Evolutionary conservation across 2,888 invertebrate genomes (phyloP).

Genomic region (Drosophila eohydei): DNA sequence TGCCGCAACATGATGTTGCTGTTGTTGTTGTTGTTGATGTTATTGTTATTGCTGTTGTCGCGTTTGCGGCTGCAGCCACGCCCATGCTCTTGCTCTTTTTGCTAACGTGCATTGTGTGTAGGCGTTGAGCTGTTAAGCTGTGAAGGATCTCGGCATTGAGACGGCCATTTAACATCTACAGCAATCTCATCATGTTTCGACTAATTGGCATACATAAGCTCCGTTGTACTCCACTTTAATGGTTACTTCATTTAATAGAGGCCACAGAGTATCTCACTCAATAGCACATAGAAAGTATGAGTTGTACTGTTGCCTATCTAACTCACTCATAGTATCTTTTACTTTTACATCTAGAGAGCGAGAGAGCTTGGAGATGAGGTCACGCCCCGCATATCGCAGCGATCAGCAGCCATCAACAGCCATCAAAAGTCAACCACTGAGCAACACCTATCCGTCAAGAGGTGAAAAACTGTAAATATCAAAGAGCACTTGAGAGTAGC

Average conservation of each 20-base stretch:
- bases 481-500: constrained; percentile 21
- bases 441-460: constrained; percentile 67
- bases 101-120: constrained; percentile 18
- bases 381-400: constrained; percentile 13
- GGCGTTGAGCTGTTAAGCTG: constrained; percentile 29
- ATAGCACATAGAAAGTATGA: neutral
- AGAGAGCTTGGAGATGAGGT: neutral
- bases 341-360: constrained; percentile 2
- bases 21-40: constrained; percentile 30
- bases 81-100: constrained; percentile 31
- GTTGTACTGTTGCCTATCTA: neutral
- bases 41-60: constrained; percentile 25
- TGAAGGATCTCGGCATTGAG: constrained; percentile 30
- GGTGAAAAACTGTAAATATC: constrained; percentile 25
- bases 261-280: neutral
- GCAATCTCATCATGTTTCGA: constrained; percentile 17
- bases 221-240: constrained; percentile 2
- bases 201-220: constrained; percentile 32
- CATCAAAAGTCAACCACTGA: constrained; percentile 40
- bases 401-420: constrained; percentile 25
- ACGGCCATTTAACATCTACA: constrained; percentile 9
- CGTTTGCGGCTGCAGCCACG: constrained; percentile 36
- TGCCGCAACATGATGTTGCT: constrained; percentile 27
- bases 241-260: neutral
- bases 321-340: neutral